Percentiles rank a stretch among this genome's conserved stretches.
Conservation (phyloP, 2,888 invertebrate genomes). For the Athalia cordata region DNA sequence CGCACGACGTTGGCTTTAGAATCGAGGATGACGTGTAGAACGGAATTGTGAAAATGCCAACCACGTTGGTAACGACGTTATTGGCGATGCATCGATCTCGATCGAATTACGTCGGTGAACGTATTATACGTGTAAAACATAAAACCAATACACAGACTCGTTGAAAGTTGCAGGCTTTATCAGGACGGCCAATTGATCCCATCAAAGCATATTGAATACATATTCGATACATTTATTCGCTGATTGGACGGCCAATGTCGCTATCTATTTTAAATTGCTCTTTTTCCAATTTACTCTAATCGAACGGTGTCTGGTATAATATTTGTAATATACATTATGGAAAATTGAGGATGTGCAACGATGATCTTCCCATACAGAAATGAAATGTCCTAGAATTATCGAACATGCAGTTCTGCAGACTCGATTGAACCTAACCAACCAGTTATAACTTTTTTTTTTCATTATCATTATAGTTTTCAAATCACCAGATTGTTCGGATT, state of each 20-base stretch:
- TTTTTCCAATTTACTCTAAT: conserved; percentile 34
- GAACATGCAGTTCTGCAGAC: neutral
- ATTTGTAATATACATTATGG: neutral
- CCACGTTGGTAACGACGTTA: conserved; percentile 29
- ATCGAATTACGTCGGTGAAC: neutral
- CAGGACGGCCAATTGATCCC: conserved; percentile 16
- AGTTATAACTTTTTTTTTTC: neutral
- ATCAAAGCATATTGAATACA: conserved; percentile 25
- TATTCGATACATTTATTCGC: conserved; percentile 15
- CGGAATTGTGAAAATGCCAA: conserved; percentile 21
- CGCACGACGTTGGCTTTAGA: neutral
- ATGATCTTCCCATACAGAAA: neutral
- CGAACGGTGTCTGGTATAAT: conserved; percentile 19
- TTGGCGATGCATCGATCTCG: conserved; percentile 26
- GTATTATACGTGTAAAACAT: conserved; percentile 9
- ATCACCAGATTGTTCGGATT: too few species aligned
- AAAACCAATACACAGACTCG: neutral
- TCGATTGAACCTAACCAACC: neutral
- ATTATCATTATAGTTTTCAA: too few species aligned
- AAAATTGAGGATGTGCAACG: neutral
- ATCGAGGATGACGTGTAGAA: conserved; percentile 6
- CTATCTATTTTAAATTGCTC: conserved; percentile 27
- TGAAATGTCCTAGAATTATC: neutral
- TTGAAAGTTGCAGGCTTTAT: neutral
- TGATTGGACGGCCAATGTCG: conserved; percentile 12